A percentile compares a stretch with the other conserved stretches of the same genome.
Conservation (phyloP, 1,140 invertebrate species). For the Caerostris extrusa region DNA sequence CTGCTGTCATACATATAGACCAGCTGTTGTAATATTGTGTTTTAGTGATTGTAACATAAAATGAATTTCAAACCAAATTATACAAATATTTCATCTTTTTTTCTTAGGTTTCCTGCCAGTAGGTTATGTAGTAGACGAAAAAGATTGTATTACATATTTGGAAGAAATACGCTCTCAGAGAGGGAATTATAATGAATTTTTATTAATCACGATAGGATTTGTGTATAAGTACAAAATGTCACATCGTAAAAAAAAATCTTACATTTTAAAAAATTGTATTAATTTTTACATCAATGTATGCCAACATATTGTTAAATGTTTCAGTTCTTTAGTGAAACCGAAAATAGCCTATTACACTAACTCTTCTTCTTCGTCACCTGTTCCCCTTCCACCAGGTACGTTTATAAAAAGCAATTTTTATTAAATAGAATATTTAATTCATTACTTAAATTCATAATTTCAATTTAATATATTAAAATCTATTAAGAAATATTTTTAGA, state of each 20-base stretch:
- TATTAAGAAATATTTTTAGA: too few species aligned
- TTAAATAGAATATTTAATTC: too few species aligned
- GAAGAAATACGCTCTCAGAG: constrained; percentile 83
- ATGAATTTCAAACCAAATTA: too few species aligned
- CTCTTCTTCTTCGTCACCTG: not conserved
- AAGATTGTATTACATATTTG: constrained; percentile 83
- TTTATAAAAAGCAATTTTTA: too few species aligned
- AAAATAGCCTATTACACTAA: constrained; percentile 56
- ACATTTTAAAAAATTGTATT: not conserved
- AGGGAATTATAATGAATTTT: constrained; percentile 51
- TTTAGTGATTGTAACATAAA: too few species aligned
- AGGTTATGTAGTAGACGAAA: constrained; percentile 85
- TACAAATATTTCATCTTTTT: too few species aligned
- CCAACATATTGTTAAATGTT: constrained; percentile 40
- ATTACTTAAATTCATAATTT: too few species aligned
- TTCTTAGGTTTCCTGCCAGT: constrained; percentile 85
- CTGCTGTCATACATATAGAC: too few species aligned
- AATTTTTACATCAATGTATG: not conserved
- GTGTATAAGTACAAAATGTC: constrained; percentile 22
- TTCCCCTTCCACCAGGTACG: constrained; percentile 50
- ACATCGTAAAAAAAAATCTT: not conserved
- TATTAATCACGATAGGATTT: constrained; percentile 43
- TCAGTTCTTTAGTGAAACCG: constrained; percentile 47
- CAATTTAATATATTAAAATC: too few species aligned
- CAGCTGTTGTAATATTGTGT: too few species aligned